A percentile compares a stretch with the other conserved stretches of the same genome.
Evolutionary conservation across 2,113 vertebrate genomes (phyloP).

Genomic region (Pica pica): DNA sequence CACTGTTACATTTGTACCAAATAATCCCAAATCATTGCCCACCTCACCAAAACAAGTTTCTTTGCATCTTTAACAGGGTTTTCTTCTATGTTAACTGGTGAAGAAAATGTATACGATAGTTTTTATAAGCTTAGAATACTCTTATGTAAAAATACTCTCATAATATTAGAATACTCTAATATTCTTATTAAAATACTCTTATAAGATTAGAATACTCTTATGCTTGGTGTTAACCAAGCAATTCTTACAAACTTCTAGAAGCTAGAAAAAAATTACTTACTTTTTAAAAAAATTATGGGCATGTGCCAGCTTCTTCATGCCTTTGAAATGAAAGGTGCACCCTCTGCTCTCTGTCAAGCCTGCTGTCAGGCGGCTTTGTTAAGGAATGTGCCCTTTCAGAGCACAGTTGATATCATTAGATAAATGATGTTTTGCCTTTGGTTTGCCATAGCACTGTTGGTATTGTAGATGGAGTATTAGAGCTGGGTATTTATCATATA

Average conservation of each 20-base stretch:
- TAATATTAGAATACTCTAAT: background rate
- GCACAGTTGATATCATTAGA: background rate
- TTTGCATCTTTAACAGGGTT: background rate
- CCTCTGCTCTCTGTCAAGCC: background rate
- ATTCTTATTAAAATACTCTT: background rate
- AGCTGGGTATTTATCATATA: constrained; percentile 5
- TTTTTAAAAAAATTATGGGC: background rate
- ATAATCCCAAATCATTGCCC: background rate
- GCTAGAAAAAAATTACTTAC: background rate
- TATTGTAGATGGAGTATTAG: background rate
- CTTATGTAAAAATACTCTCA: background rate
- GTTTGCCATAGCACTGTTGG: background rate
- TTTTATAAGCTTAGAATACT: background rate
- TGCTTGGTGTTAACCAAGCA: background rate
- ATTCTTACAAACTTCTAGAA: background rate
- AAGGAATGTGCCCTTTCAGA: background rate
- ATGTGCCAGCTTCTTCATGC: background rate
- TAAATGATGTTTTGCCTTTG: background rate
- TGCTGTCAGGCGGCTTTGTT: background rate
- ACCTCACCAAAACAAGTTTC: background rate
- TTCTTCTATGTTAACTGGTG: background rate
- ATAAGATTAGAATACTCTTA: background rate
- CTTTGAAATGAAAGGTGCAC: background rate
- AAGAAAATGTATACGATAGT: background rate
- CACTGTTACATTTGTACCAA: rapidly evolving